Base-by-base conservation (phyloP, 2,113 vertebrate genomes). In the Laterallus jamaicensis region DNA sequence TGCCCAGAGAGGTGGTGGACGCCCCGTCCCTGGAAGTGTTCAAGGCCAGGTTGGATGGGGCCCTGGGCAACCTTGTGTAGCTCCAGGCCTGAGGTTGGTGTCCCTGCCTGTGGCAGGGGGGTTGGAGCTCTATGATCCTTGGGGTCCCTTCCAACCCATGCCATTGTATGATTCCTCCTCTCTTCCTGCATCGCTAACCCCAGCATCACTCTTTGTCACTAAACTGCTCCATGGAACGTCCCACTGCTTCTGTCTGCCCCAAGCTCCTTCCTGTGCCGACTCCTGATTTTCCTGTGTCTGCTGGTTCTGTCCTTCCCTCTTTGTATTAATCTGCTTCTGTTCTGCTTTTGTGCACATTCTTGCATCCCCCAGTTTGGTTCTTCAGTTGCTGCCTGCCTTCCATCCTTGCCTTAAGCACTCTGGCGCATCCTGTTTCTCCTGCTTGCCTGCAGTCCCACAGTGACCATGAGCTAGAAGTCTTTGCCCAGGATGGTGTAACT, bases 391-490 rank as follows among this genome's bases (percentile, higher is more conserved):
- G 59, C 81, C n/a, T 95, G 85, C 47, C 88, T 91, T 86, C 82
- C 54, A 26, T 95, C 87, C 84, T 95, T 81, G 74, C 91, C 96
- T 93, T 28, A 37, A 47, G 75, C 11, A 25, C 86, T 81, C 35
- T 44, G 44, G 68, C 56, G 40, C 54, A 35, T 75, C 58, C 83
- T 29, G 0, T 75, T 91, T 79, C 74, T 75, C n/a, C 69, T 68
- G 50, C 42, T 66, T 93, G 64, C 73, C 75, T 82, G 47, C 80
- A 90, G 7, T 40, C 76, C n/a, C 56, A 6, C 37, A 40, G 74
- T 54, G 64, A 44, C 28, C 1, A 1, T 29, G 59, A 88, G 77
- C 91, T 92, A 88, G 90, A 90, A 95, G 60, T 73, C 73, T 52
- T 82, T 10, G 0, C 76, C 64, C 12, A 11, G n/a, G 69, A 91